Base-by-base conservation (phyloP, 2,888 invertebrate species). In the Emmelina monodactyla region DNA sequence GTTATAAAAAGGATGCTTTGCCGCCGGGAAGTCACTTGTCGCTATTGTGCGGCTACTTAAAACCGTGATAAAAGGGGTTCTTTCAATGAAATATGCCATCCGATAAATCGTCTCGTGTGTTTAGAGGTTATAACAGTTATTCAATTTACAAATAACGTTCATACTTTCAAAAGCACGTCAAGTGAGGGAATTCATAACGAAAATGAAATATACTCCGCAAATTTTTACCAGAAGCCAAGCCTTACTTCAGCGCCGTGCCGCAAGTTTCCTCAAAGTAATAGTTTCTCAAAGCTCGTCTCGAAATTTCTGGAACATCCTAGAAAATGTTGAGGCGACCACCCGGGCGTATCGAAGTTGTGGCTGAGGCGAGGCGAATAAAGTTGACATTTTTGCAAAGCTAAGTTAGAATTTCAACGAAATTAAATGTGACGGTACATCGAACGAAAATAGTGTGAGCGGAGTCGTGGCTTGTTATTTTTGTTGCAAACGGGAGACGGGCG, bases 301-400 rank as follows among this genome's bases (percentile, higher is more conserved):
- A 62, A 70, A 73, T 65, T 69, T 58, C 13, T 55, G 57, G 66
- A 69, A 65, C 72, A 70, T 78, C 72, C 69, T 58, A 62, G 63
- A 75, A 78, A 78, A 76, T 73, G 73, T 65, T 69, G 75, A 67
- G 68, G 72, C 65, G 60, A 75, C 62, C 72, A 71, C 61, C 63
- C 59, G 63, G 68, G 64, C 69, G 72, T 62, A 73, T 67, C 66
- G 75, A 55, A 67, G 65, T 58, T 65, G n/a, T n/a, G n/a, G 63
- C 50, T 47, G 72, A 73, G 67, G 73, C 76, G 70, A 61, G 70
- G 68, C 73, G 71, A 78, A 75, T 76, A 76, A 72, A 76, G 75
- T 79, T 79, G 78, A 78, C 79, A 79, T 79, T 79, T 79, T 79
- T 79, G 79, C 68, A 75, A 75, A 75, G 79, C 78, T 73, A 72